Percentiles rank a stretch among this genome's conserved stretches.
Evolutionary conservation across 2,888 invertebrate species (phyloP).

Genomic region (Diarsia brunnea): DNA sequence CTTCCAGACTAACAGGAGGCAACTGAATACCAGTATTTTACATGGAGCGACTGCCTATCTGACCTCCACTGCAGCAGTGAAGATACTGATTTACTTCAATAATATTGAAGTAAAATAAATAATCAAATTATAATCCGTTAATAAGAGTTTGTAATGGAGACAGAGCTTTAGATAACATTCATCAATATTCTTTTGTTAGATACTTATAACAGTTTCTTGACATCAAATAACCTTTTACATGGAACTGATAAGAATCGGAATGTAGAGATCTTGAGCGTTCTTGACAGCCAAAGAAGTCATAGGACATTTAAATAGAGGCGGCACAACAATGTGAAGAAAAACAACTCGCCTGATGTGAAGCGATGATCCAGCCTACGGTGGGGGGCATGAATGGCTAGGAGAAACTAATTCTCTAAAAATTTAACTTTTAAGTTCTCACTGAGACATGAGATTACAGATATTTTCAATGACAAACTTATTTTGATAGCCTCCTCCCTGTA

Average conservation of each 20-base stretch:
- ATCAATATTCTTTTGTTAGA: background rate
- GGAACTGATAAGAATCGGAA: background rate
- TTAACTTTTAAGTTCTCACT: too few relatives aligned
- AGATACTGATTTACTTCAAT: background rate
- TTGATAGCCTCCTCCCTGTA: background rate
- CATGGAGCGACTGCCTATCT: background rate
- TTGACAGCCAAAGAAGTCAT: background rate
- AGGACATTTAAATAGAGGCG: background rate
- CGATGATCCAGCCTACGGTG: too few relatives aligned
- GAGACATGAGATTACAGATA: too few relatives aligned
- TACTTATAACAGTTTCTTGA: background rate
- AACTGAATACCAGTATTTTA: background rate
- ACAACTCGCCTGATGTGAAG: too few relatives aligned
- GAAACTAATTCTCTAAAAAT: too few relatives aligned
- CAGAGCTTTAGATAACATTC: background rate
- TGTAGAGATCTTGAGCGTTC: background rate
- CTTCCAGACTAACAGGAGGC: background rate
- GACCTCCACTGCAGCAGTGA: background rate
- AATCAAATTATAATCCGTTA: background rate
- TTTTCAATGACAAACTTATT: background rate
- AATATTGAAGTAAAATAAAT: background rate
- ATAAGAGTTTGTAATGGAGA: background rate
- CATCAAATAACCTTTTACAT: background rate
- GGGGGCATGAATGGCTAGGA: too few relatives aligned
- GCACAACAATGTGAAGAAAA: background rate